Base-by-base conservation (phyloP, 1,140 invertebrate genomes). In the Papilio machaon region DNA sequence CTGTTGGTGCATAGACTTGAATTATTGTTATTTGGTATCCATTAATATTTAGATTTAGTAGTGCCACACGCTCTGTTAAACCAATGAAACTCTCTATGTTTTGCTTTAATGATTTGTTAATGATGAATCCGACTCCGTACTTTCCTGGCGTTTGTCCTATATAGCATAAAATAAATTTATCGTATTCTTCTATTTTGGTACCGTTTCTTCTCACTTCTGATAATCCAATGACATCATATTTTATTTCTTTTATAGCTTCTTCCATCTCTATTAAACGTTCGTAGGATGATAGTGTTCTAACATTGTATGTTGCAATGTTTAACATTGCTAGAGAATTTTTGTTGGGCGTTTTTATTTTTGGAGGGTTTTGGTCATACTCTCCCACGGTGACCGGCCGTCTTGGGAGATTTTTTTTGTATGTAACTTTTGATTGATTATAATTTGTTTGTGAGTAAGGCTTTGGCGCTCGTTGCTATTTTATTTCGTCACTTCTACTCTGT, bases 141-240 rank as follows among this genome's bases (percentile, higher is more conserved):
- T 77, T 35, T n/a, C 80, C 58, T 38, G 4, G 74, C 3, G 58
- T 81, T 10, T 52, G 58, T 35, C 73, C 80, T 11, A 54, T 73
- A 60, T 78, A 47, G 23, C 74, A 81, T 43, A 77, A 38, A 35
- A 81, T 81, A 43, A 17, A 78, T 52, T 81, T 54, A 7, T 13
- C 6, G n/a, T 78, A 70, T 70, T 82, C 58, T 75, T 76, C 52
- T 38, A 82, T 80, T 19, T 64, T 19, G n/a, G 58, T 82, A n/a
- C 46, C 78, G 2, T 11, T 11, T 19, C 43, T 13, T 47, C 73
- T 46, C 81, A 58, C 80, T 84, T 85, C 83, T 17, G 80, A 54
- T 80, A 87, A 70, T 54, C 84, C 85, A 46, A 85, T 9, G 58
- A 86, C 77, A 46, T 85, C 82, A 19, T 82, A 86, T 80, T 85